A percentile compares a stretch with the other conserved stretches of the same genome.
Conservation (phyloP, 2,888 invertebrate species). For the Notodonta ziczac region DNA sequence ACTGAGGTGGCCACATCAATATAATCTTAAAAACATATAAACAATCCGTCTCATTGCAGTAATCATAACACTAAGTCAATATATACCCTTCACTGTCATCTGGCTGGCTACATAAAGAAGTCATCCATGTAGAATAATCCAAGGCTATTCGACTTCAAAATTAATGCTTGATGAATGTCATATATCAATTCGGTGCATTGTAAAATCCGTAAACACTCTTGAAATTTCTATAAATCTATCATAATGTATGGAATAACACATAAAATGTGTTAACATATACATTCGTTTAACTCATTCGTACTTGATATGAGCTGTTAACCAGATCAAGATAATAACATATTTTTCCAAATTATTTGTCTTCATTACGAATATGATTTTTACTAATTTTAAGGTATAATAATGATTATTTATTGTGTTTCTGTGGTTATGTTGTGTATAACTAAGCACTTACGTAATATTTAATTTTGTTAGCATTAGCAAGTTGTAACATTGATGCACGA, state of each 20-base stretch:
- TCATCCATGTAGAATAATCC: slow-evolving; percentile 36
- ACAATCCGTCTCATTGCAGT: slow-evolving; percentile 31
- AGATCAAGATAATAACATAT: no score
- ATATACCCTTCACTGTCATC: slow-evolving; percentile 15
- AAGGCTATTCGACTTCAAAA: slow-evolving; percentile 27
- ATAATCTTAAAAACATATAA: slow-evolving; percentile 18
- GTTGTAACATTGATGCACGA: slow-evolving; percentile 12
- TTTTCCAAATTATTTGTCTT: no score
- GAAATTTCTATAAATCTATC: not conserved
- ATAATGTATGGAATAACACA: not conserved
- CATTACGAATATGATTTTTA: no score
- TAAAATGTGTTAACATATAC: not conserved
- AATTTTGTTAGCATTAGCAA: not conserved
- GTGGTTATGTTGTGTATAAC: not conserved
- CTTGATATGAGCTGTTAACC: not conserved
- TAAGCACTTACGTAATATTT: not conserved
- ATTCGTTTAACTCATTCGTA: not conserved
- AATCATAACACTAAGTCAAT: slow-evolving; percentile 24
- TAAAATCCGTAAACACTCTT: not conserved
- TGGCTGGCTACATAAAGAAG: slow-evolving; percentile 26
- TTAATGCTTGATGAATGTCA: slow-evolving; percentile 32
- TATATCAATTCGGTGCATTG: slow-evolving; percentile 9
- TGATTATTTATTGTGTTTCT: not conserved
- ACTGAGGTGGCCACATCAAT: slow-evolving; percentile 34
- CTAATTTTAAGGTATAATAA: no score